Percentiles rank a stretch among this genome's conserved stretches.
phyloP scores from a whole-genome alignment of 2,113 vertebrate genomes.

The Scomber japonicus region DNA sequence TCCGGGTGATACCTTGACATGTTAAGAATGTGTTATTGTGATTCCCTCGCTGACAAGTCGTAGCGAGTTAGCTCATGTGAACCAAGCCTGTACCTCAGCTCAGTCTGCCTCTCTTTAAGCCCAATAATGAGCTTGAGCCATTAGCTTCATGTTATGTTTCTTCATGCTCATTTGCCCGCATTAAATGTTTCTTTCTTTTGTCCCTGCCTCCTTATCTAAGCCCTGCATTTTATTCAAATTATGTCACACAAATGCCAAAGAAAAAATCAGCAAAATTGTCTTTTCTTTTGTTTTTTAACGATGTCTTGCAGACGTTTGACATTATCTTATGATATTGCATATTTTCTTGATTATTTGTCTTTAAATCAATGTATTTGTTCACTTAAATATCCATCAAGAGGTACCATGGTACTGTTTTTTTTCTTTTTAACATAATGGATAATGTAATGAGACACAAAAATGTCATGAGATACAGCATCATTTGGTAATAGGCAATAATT shows the following conservation, averaged over 20 bases:
- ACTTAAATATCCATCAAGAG: constrained; percentile 31
- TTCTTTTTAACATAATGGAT: neutral
- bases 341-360: constrained; percentile 9
- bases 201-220: neutral
- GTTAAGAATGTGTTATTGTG: constrained; percentile 32
- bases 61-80: neutral
- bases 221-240: constrained; percentile 32
- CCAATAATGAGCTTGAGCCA: constrained; percentile 15
- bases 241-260: constrained; percentile 37
- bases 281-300: constrained; percentile 7
- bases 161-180: constrained; percentile 22
- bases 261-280: constrained; percentile 5
- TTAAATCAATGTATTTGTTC: constrained; percentile 13
- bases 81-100: neutral
- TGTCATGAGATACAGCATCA: constrained; percentile 6
- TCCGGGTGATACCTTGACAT: constrained; percentile 30
- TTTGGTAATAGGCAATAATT: neutral
- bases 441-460: constrained; percentile 17
- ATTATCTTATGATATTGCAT: neutral
- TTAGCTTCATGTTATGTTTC: constrained; percentile 18
- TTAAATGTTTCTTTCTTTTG: constrained; percentile 25
- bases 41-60: constrained; percentile 35
- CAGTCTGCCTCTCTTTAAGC: constrained; percentile 2
- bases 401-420: neutral
- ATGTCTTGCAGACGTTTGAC: constrained; percentile 28